A percentile compares a stretch with the other conserved stretches of the same genome.
Evolutionary conservation across 2,797 vertebrate species (phyloP).

Genomic region (Anguilla obscura): DNA sequence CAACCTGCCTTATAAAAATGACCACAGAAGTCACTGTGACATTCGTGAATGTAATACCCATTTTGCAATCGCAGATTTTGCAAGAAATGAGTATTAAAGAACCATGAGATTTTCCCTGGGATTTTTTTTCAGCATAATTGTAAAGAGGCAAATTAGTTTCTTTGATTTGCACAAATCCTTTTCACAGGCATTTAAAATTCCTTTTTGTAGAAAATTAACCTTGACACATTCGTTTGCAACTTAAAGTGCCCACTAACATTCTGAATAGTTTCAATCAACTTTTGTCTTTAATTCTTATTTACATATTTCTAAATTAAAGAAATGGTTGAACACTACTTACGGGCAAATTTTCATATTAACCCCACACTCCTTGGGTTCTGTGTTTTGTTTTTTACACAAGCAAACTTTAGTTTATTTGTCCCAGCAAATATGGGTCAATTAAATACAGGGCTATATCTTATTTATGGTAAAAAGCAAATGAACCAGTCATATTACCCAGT

Average conservation of each 20-base stretch:
- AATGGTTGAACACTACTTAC: background rate
- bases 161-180: constrained; percentile 9
- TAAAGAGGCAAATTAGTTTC: background rate
- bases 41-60: no score
- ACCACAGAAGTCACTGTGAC: background rate
- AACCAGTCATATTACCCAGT: no score
- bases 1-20: background rate
- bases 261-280: background rate
- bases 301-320: background rate
- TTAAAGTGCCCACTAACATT: background rate
- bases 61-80: background rate
- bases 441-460: no score
- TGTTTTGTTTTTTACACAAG: no score
- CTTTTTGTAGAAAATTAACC: background rate
- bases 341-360: no score
- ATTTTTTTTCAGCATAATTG: background rate
- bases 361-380: no score
- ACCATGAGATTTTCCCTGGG: background rate
- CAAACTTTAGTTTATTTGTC: no score
- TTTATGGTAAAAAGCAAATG: no score
- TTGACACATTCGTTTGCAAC: background rate
- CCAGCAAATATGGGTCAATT: no score
- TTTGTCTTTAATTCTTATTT: background rate
- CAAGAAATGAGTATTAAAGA: background rate
- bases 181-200: background rate